Evolutionary conservation across 2,888 invertebrate species (phyloP).

Genomic region (Nephrotoma guestfalica): DNA sequence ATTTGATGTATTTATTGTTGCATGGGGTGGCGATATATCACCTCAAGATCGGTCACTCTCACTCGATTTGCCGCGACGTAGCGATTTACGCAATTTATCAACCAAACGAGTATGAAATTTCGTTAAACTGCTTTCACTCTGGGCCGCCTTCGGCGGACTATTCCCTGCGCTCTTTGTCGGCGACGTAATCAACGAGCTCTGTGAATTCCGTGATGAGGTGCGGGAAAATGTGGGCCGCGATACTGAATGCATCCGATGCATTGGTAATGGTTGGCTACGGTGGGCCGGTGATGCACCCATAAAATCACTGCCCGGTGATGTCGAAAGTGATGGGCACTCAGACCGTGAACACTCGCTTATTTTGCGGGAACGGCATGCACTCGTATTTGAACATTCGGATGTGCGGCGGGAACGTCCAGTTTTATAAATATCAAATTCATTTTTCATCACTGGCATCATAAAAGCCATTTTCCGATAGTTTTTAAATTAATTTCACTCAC

Average conservation of each 20-base stretch:
- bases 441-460: conserved; percentile 90
- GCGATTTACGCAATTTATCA: conserved; percentile 53
- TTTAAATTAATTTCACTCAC: neutral
- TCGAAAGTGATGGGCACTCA: conserved; percentile 50
- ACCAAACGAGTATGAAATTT: conserved; percentile 59
- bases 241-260: conserved; percentile 17
- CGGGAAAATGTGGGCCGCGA: conserved; percentile 45
- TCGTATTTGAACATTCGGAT: conserved; percentile 49
- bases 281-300: conserved; percentile 36
- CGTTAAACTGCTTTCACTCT: conserved; percentile 46
- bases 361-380: conserved; percentile 40
- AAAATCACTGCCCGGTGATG: conserved; percentile 43
- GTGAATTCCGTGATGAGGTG: conserved; percentile 44
- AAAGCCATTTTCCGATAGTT: conserved; percentile 56
- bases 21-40: neutral
- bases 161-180: conserved; percentile 44
- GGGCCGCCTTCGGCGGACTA: conserved; percentile 34
- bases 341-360: conserved; percentile 40
- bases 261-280: conserved; percentile 33
- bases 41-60: neutral
- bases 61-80: conserved; percentile 18
- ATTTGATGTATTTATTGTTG: neutral
- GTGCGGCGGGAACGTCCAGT: conserved; percentile 55
- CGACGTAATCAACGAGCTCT: conserved; percentile 43
- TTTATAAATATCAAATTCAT: conserved; percentile 87